Evolutionary conservation across 2,888 invertebrate species (phyloP).

Genomic region (Trachelus troglodyta): DNA sequence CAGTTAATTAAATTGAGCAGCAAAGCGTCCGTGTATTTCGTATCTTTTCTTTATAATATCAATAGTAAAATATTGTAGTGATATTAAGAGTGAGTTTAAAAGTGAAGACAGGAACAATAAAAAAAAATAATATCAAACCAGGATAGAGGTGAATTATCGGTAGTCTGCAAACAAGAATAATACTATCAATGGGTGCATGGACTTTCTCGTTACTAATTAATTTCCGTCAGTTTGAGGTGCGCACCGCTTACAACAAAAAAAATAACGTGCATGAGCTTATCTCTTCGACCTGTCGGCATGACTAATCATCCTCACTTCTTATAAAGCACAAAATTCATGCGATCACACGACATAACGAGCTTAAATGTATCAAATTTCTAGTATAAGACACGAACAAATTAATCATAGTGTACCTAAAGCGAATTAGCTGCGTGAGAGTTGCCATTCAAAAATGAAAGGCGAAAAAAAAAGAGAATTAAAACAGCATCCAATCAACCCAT

Average conservation of each 20-base stretch:
- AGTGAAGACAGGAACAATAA: neutral
- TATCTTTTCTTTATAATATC: neutral
- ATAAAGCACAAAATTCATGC: neutral
- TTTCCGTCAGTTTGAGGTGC: conserved; percentile 26
- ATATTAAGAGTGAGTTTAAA: neutral
- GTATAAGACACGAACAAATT: neutral
- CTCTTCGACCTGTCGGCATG: neutral
- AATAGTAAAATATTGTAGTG: neutral
- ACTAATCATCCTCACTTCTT: neutral
- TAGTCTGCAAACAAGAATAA: conserved; percentile 42
- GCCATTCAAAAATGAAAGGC: neutral
- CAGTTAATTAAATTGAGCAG: neutral
- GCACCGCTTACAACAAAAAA: conserved; percentile 28
- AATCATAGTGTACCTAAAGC: neutral
- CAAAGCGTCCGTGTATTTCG: neutral
- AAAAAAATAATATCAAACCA: neutral
- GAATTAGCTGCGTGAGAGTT: neutral
- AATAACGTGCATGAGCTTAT: neutral
- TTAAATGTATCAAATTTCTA: neutral
- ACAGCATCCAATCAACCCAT: neutral
- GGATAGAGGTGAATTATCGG: conserved; percentile 48
- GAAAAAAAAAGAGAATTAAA: neutral
- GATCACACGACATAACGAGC: neutral
- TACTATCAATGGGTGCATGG: conserved; percentile 54
- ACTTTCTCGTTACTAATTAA: conserved; percentile 30